These are phyloP conservation scores for Halictus ligatus DNA, from an alignment of 2,888 invertebrate species.

Conservation along the genomic window DNA sequence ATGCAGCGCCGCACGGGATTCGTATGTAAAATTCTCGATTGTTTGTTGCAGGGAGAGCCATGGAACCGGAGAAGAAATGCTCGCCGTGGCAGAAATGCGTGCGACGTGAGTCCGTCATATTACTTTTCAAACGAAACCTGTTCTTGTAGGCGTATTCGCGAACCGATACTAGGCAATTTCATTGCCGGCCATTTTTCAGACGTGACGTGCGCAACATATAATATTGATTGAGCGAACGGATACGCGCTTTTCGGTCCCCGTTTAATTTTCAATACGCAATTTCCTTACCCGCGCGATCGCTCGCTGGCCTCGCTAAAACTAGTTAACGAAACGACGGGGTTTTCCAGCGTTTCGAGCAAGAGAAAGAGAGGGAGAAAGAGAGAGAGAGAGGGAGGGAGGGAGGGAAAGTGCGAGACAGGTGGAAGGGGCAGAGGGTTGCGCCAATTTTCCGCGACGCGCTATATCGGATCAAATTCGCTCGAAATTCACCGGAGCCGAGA, in stretches of 20 bases:
- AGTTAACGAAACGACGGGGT: constrained; percentile 15
- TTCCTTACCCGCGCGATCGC: background rate
- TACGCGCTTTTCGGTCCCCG: background rate
- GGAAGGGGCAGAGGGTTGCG: too few species aligned
- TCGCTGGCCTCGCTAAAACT: background rate
- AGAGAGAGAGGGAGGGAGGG: background rate
- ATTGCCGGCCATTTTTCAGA: background rate
- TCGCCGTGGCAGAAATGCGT: background rate
- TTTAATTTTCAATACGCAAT: constrained; percentile 41
- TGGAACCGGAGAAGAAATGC: background rate
- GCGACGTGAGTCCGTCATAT: background rate
- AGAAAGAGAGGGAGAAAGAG: background rate
- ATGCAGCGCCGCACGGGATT: too few species aligned
- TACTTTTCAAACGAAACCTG: constrained; percentile 15
- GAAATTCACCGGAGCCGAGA: background rate
- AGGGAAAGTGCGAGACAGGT: background rate
- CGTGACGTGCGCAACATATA: constrained; percentile 2
- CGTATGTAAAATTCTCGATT: background rate
- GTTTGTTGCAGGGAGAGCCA: constrained; percentile 7
- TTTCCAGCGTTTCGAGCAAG: background rate
- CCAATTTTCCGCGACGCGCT: constrained; percentile 3
- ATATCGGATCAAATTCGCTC: constrained; percentile 5
- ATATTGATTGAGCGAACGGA: constrained; percentile 8
- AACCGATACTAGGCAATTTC: constrained; percentile 18
- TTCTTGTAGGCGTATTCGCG: constrained; percentile 2